Conservation (phyloP, 2,888 invertebrate genomes). For the Boloria selene region DNA sequence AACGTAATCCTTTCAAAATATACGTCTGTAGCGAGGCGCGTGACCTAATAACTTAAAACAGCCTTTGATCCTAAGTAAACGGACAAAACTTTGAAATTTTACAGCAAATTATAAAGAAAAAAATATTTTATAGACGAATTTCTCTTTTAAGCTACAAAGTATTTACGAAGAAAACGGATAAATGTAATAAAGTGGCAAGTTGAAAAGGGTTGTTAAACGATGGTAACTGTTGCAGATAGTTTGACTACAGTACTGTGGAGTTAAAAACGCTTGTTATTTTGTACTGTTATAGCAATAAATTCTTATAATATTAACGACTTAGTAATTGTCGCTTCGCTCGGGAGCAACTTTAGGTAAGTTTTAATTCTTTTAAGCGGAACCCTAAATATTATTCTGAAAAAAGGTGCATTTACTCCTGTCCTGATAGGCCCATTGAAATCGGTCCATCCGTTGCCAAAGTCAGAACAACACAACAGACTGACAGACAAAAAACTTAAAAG, state of each 20-base stretch:
- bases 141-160: conserved; percentile 6
- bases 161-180: neutral
- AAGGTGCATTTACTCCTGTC: too few species aligned
- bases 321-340: too few species aligned
- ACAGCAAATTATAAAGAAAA: conserved; percentile 12
- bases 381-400: too few species aligned
- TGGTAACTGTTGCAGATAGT: conserved; percentile 8
- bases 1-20: neutral
- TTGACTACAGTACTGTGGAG: neutral
- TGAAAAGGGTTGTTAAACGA: conserved; percentile 6
- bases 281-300: neutral
- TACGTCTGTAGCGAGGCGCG: neutral
- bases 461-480: too few species aligned
- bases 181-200: conserved; percentile 16
- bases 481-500: too few species aligned
- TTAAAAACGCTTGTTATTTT: conserved; percentile 3
- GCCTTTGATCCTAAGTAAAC: conserved; percentile 15
- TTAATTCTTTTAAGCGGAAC: too few species aligned
- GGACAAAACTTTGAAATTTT: neutral
- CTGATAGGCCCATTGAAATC: too few species aligned
- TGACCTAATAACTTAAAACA: conserved; percentile 7
- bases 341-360: too few species aligned
- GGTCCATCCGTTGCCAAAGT: too few species aligned
- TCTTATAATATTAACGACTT: neutral
- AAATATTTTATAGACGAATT: neutral